Evolutionary conservation across 2,888 invertebrate species (phyloP).

Genomic region (Vesta saturnalis): DNA sequence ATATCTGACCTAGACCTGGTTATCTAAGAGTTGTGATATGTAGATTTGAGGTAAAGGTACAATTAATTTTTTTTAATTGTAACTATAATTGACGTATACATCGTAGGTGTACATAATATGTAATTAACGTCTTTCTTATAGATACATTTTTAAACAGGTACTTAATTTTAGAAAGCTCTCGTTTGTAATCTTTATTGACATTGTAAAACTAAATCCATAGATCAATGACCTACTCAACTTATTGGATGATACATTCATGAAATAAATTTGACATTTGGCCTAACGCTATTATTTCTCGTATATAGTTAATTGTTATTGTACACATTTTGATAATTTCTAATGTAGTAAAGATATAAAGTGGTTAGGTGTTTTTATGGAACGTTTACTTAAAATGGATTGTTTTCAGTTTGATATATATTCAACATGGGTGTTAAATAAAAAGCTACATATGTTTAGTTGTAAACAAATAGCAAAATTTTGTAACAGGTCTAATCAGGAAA

Average conservation of each 20-base stretch:
- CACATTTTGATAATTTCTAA: neutral
- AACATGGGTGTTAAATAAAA: neutral
- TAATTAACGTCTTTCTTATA: constrained; percentile 22
- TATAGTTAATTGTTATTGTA: constrained; percentile 21
- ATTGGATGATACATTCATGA: constrained; percentile 6
- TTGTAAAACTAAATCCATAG: constrained; percentile 18
- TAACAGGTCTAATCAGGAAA: no score
- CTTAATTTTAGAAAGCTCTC: constrained; percentile 27
- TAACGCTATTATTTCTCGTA: constrained; percentile 16
- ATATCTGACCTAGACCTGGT: neutral
- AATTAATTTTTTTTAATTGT: constrained; percentile 24
- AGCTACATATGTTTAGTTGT: neutral
- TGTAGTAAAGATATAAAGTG: constrained; percentile 1
- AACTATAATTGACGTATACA: constrained; percentile 30
- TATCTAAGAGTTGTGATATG: neutral
- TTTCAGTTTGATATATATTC: neutral
- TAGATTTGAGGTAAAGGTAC: constrained; percentile 25
- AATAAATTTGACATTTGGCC: neutral
- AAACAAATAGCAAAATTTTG: neutral
- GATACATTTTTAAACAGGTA: constrained; percentile 22
- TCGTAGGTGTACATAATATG: constrained; percentile 31
- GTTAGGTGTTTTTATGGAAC: constrained; percentile 2
- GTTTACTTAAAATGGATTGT: neutral
- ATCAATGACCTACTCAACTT: constrained; percentile 19
- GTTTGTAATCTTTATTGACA: constrained; percentile 30